Base-by-base conservation (phyloP, 1,140 invertebrate species). In the Phthorimaea operculella region DNA sequence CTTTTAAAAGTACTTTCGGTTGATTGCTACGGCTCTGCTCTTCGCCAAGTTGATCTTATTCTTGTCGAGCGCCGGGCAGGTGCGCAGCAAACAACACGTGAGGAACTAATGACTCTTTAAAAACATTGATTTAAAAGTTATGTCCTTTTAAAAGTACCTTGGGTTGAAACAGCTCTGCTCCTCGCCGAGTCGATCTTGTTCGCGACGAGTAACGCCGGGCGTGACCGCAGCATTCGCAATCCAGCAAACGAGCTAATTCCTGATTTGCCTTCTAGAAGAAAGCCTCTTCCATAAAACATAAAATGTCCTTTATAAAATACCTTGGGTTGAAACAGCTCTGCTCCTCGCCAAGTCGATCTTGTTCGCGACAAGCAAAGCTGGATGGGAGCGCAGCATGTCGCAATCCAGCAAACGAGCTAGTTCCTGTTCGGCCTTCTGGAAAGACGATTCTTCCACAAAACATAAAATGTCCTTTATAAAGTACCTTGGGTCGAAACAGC, bases 161-260 rank as follows among this genome's bases (percentile, higher is more conserved):
- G 93, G 17, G 92, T 90, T 14, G 93, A 92, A 12, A 98, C 94
- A 16, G 93, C 91, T 74, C 96, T 88, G 72, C 93, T 95, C 60
- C 97, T 87, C 28, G 96, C 97, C 65, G 98, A 88, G 83, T 99
- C 97, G 54, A 96, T 93, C 87, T 99, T 99, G 85, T 99, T 99
- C 14, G 91, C 97, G 6, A 97, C 96, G 33, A 99, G 83, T 58
- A 99, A 93, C 34, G 94, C 90, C 0, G 96, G 92, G 65, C 92
- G 87, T 1, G 89, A 87, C 21, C 93, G 86, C 18, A 93, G 86
- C 58, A 94, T 85, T 94, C 93, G 67, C 89, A 88, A 72, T 94
- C 92, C 66, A 93, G 89, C 7, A 96, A 85, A 54, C 89, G 87
- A 28, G 88, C 87, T 34, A 97, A 68, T 58, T 94, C 91, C 60